Evolutionary conservation across 2,888 invertebrate species (phyloP).

Genomic region (Lysandra bellargus): DNA sequence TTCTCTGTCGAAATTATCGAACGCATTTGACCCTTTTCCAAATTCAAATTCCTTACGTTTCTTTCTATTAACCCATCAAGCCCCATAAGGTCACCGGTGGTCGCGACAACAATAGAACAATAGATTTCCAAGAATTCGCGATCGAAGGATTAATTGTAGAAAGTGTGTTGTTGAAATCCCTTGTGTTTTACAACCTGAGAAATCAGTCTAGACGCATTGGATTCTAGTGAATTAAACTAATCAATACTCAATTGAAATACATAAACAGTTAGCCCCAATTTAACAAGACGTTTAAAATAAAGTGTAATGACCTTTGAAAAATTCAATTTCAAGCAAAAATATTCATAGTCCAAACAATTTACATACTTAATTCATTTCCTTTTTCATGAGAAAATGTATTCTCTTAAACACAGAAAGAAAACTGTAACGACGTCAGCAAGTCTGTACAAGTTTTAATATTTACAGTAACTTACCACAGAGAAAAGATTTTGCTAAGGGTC

Average conservation of each 20-base stretch:
- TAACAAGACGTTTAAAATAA: background rate
- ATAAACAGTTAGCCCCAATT: background rate
- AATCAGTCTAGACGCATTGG: background rate
- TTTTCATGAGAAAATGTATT: conserved; percentile 18
- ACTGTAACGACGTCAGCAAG: conserved; percentile 20
- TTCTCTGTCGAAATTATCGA: too few relatives aligned
- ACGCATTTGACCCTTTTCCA: too few relatives aligned
- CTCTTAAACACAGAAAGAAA: conserved; percentile 23
- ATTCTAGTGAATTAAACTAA: background rate
- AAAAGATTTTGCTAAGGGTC: conserved; percentile 18
- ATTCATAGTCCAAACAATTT: conserved; percentile 24
- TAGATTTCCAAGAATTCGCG: too few relatives aligned
- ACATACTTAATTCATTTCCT: conserved; percentile 19
- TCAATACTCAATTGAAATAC: background rate
- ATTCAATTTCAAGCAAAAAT: background rate
- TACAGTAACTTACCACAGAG: conserved; percentile 15
- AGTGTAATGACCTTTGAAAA: background rate
- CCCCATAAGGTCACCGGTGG: too few relatives aligned
- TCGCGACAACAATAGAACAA: too few relatives aligned
- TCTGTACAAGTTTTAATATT: conserved; percentile 26
- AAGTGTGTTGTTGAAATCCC: too few relatives aligned
- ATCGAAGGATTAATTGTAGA: too few relatives aligned
- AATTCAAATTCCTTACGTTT: too few relatives aligned
- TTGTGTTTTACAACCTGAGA: background rate
- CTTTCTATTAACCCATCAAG: too few relatives aligned